These are phyloP conservation scores for Nothobranchius furzeri DNA, from an alignment of 2,113 vertebrate species.

Conservation along the genomic window DNA sequence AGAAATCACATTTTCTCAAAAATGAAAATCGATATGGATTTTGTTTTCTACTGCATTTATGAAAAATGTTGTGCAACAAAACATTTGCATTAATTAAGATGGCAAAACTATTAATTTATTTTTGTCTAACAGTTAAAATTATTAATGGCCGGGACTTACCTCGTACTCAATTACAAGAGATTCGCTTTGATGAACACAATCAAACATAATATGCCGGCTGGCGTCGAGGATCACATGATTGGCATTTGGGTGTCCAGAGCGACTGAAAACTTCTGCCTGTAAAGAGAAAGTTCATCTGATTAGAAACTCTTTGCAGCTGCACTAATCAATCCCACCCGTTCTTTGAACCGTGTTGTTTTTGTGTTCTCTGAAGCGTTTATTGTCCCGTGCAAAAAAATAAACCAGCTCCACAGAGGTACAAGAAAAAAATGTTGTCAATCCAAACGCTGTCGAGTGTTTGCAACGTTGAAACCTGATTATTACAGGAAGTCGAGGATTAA, in stretches of 20 bases:
- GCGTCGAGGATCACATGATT: neutral
- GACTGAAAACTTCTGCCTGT: neutral
- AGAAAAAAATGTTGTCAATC: neutral
- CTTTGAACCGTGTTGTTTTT: neutral
- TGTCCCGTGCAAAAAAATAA: neutral
- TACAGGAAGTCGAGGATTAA: neutral
- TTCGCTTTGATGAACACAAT: too few species aligned
- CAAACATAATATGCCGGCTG: neutral
- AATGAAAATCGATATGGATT: too few species aligned
- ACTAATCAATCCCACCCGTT: neutral
- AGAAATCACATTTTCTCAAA: too few species aligned
- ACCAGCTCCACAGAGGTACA: neutral
- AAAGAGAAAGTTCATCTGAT: neutral
- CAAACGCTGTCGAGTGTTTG: neutral
- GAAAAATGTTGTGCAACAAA: neutral
- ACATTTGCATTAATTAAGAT: too few species aligned
- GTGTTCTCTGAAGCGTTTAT: neutral
- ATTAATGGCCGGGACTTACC: neutral
- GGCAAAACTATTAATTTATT: too few species aligned
- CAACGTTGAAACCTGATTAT: neutral
- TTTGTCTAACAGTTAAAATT: neutral
- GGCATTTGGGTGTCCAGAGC: neutral
- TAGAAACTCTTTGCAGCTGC: neutral
- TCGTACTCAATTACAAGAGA: too few species aligned
- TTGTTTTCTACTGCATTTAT: neutral